Evolutionary conservation across 2,113 vertebrate genomes (phyloP).

Genomic region (Erythrolamprus reginae): DNA sequence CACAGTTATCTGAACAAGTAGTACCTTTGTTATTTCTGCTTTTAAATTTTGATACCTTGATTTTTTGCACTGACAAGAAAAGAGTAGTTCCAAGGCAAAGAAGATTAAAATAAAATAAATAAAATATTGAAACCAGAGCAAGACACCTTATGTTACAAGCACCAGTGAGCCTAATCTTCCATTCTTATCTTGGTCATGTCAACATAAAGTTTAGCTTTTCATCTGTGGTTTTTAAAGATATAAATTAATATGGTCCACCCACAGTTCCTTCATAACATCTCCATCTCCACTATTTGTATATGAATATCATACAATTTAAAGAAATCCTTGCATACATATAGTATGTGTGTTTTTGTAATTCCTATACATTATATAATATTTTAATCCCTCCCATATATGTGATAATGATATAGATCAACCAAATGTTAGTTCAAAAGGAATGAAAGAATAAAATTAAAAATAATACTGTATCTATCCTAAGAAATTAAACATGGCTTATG

Average conservation of each 20-base stretch:
- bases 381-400: conserved; percentile 22
- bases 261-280: conserved; percentile 29
- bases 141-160: neutral
- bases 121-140: neutral
- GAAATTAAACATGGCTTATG: neutral
- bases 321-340: neutral
- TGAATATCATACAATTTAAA: neutral
- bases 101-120: neutral
- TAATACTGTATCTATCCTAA: neutral
- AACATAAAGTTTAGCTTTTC: conserved; percentile 21
- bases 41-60: conserved; percentile 16
- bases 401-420: neutral
- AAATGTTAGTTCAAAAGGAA: conserved; percentile 7
- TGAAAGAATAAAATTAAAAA: neutral
- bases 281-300: neutral
- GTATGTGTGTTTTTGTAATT: neutral
- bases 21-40: conserved; percentile 1
- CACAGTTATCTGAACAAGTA: conserved; percentile 14
- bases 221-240: conserved; percentile 12
- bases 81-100: neutral
- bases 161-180: neutral
- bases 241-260: neutral
- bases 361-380: conserved; percentile 19
- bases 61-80: neutral
- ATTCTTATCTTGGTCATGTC: neutral